These are phyloP conservation scores for Chaunax sp. DNA, from an alignment of 2,797 vertebrate species.

Conservation along the genomic window DNA sequence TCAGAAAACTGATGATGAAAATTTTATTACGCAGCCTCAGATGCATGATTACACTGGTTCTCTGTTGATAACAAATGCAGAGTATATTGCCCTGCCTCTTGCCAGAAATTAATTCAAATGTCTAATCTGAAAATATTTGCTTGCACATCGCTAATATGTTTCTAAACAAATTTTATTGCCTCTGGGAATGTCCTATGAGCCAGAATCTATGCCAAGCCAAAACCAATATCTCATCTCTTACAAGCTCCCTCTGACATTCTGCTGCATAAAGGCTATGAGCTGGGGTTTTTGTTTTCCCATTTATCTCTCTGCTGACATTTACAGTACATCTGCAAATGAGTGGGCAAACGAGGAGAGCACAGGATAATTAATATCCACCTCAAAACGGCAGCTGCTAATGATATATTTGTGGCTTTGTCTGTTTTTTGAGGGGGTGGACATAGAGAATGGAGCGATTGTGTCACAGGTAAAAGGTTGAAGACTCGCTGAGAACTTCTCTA, in stretches of 20 bases:
- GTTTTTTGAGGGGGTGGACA: conserved; percentile 59
- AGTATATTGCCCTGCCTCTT: conserved; percentile 14
- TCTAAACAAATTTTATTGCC: conserved; percentile 65
- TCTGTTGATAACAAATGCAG: conserved; percentile 37
- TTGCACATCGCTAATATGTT: conserved; percentile 57
- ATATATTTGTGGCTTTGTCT: conserved; percentile 73
- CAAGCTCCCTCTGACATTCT: conserved; percentile 78
- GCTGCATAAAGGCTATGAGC: conserved; percentile 74
- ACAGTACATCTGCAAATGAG: conserved; percentile 82
- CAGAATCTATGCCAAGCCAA: conserved; percentile 67
- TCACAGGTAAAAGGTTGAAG: conserved; percentile 43
- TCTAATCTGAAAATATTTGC: conserved; percentile 43
- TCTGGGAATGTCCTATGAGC: conserved; percentile 65
- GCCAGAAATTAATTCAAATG: conserved; percentile 29
- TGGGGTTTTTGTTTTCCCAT: conserved; percentile 78
- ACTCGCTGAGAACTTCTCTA: conserved; percentile 27
- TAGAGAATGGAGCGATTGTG: conserved; percentile 33
- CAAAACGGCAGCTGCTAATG: conserved; percentile 77
- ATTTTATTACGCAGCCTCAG: conserved; percentile 9
- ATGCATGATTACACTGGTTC: conserved; percentile 20
- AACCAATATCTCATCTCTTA: conserved; percentile 82
- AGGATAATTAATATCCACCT: conserved; percentile 78
- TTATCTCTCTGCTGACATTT: conserved; percentile 82
- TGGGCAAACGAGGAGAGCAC: conserved; percentile 77
- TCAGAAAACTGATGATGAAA: conserved; percentile 15